These are phyloP conservation scores for Corythornis vintsioides DNA, from an alignment of 2,113 vertebrate genomes.

Conservation along the genomic window DNA sequence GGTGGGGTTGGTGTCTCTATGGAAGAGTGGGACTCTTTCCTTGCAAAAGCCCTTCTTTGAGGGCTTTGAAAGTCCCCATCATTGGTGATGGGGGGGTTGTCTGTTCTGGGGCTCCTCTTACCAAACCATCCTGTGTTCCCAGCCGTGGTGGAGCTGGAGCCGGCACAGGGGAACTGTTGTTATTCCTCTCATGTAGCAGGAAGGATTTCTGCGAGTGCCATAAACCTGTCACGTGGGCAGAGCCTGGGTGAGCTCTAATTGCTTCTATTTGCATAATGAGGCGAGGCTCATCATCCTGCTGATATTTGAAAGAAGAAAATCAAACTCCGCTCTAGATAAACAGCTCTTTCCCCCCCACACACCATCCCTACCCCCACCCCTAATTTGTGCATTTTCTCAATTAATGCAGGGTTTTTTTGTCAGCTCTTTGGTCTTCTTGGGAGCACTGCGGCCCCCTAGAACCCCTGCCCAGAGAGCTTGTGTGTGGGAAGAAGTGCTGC, in stretches of 20 bases:
- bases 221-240: slow-evolving; percentile 54
- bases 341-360: background rate
- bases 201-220: slow-evolving; percentile 57
- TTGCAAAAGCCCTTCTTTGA: background rate
- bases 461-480: background rate
- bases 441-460: fast-evolving
- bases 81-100: background rate
- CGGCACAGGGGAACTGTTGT: background rate
- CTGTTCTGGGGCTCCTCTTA: background rate
- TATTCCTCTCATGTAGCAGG: slow-evolving; percentile 64
- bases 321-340: slow-evolving; percentile 51
- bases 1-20: background rate
- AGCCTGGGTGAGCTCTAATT: slow-evolving; percentile 70
- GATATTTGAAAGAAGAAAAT: slow-evolving; percentile 56
- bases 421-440: background rate
- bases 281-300: slow-evolving; percentile 63
- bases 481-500: background rate
- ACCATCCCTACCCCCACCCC: background rate
- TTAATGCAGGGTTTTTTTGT: background rate
- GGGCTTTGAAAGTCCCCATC: background rate
- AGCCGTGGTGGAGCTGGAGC: background rate
- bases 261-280: slow-evolving; percentile 73
- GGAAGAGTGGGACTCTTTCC: background rate
- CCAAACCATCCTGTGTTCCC: background rate
- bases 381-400: background rate